A percentile compares a stretch with the other conserved stretches of the same genome.
These are phyloP conservation scores for Seira musarum DNA, from an alignment of 2,888 invertebrate species.

Conservation along the genomic window DNA sequence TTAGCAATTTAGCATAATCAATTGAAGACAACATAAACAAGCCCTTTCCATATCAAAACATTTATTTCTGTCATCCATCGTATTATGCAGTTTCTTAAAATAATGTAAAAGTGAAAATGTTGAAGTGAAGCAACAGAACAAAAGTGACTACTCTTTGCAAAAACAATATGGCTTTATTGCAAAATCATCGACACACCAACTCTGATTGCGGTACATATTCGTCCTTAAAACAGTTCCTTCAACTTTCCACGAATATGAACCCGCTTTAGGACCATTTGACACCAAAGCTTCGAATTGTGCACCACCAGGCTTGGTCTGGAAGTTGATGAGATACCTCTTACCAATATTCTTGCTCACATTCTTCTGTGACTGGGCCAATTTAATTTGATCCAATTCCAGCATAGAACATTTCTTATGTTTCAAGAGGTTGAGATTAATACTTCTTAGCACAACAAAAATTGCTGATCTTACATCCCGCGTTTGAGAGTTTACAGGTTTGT, in stretches of 20 bases:
- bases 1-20: too few relatives aligned
- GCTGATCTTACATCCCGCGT: slow-evolving; percentile 78
- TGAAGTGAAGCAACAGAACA: too few relatives aligned
- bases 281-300: slow-evolving; percentile 87
- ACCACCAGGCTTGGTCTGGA: slow-evolving; percentile 77
- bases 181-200: slow-evolving; percentile 71
- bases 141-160: too few relatives aligned
- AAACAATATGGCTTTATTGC: slow-evolving; percentile 72
- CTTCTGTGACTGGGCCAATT: too few relatives aligned
- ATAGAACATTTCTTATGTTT: slow-evolving; percentile 79
- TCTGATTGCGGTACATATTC: slow-evolving; percentile 72
- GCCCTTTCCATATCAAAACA: too few relatives aligned
- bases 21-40: too few relatives aligned
- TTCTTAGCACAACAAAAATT: slow-evolving; percentile 75
- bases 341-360: too few relatives aligned
- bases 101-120: too few relatives aligned
- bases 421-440: slow-evolving; percentile 80
- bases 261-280: slow-evolving; percentile 67
- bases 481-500: slow-evolving; percentile 71
- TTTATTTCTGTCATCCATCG: too few relatives aligned
- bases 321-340: slow-evolving; percentile 32
- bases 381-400: too few relatives aligned
- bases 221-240: slow-evolving; percentile 76
- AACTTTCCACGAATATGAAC: slow-evolving; percentile 70
- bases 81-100: too few relatives aligned